phyloP scores from a whole-genome alignment of 1,140 invertebrate genomes.

The Agraylea sexmaculata region DNA sequence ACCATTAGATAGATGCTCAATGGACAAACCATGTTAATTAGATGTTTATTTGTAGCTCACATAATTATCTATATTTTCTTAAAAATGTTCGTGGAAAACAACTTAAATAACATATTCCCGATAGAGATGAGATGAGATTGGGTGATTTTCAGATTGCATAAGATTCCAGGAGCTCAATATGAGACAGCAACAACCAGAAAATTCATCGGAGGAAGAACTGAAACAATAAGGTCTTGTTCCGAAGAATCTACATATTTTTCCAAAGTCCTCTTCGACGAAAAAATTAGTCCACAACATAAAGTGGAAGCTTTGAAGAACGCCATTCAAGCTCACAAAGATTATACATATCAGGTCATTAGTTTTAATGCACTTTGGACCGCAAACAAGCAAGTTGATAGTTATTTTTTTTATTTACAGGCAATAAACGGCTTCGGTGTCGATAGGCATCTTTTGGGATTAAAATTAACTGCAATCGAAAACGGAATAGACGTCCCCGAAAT shows the following conservation, averaged over 20 bases:
- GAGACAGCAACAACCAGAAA: conserved; percentile 75
- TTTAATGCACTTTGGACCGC: background rate
- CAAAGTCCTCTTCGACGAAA: conserved; percentile 47
- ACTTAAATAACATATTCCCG: no score
- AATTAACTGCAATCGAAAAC: conserved; percentile 66
- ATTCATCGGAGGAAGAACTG: conserved; percentile 73
- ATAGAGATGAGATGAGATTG: no score
- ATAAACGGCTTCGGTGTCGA: conserved; percentile 72
- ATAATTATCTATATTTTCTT: no score
- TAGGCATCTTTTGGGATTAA: conserved; percentile 75
- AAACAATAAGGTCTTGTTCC: conserved; percentile 86
- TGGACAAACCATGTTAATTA: no score
- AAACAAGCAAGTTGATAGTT: no score
- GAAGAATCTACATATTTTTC: conserved; percentile 66
- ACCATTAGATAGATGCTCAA: no score
- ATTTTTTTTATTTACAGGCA: conserved; percentile 59
- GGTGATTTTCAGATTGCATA: conserved; percentile 72
- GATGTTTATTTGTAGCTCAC: no score
- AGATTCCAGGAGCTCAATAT: conserved; percentile 68
- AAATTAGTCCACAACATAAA: conserved; percentile 38
- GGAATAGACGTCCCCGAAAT: conserved; percentile 59
- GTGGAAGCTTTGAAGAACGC: conserved; percentile 54
- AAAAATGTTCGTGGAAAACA: no score
- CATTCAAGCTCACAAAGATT: conserved; percentile 68
- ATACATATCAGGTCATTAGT: conserved; percentile 51